These are phyloP conservation scores for Drosophila anomalata DNA, from an alignment of 2,888 invertebrate species.

Conservation along the genomic window DNA sequence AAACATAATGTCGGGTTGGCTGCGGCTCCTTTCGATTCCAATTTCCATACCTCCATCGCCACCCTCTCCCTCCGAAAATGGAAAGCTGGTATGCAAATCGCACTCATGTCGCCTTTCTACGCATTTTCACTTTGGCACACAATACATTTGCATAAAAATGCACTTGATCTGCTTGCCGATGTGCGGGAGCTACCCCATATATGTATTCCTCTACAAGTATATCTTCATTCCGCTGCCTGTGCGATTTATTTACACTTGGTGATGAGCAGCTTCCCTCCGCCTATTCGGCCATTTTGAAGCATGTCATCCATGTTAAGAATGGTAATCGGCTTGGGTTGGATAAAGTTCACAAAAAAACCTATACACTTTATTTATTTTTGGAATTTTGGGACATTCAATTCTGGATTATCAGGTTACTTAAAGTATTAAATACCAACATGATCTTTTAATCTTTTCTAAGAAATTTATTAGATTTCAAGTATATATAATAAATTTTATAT, in stretches of 20 bases:
- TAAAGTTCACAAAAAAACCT: not conserved
- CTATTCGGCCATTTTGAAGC: constrained; percentile 14
- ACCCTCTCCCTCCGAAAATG: constrained; percentile 14
- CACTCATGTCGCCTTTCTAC: constrained; percentile 54
- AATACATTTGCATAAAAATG: constrained; percentile 75
- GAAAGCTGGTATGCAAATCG: constrained; percentile 72
- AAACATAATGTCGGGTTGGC: constrained; percentile 16
- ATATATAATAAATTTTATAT: too few relatives aligned
- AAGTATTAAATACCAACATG: too few relatives aligned
- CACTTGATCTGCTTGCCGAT: constrained; percentile 64
- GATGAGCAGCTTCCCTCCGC: constrained; percentile 16
- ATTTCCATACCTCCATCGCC: constrained; percentile 1
- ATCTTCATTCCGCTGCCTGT: constrained; percentile 56
- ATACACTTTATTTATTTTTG: not conserved
- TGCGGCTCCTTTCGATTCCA: constrained; percentile 13
- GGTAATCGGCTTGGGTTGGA: constrained; percentile 68
- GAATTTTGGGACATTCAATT: not conserved
- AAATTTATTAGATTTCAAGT: too few relatives aligned
- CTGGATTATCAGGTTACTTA: too few relatives aligned
- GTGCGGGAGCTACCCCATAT: not conserved
- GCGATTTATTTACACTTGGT: constrained; percentile 62
- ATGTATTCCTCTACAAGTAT: constrained; percentile 13
- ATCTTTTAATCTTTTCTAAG: too few relatives aligned
- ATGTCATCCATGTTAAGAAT: constrained; percentile 58
- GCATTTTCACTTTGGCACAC: constrained; percentile 63